Conservation (phyloP, 2,888 invertebrate genomes). For the Drosophila putrida region DNA sequence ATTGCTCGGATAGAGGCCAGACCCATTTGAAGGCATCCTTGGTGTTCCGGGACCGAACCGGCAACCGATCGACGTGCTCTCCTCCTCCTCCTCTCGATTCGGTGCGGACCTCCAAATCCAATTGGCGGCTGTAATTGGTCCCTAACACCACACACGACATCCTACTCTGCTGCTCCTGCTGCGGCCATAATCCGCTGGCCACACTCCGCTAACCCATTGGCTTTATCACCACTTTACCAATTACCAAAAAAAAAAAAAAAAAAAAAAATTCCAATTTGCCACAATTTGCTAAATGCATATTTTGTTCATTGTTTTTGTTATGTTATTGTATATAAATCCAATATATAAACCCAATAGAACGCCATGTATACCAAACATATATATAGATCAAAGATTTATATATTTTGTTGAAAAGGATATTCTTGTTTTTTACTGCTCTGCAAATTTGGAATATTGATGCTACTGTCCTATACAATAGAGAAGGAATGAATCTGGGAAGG, state of each 20-base stretch:
- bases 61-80: conserved; percentile 20
- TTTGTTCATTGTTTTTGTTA: conserved; percentile 46
- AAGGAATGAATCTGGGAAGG: no score
- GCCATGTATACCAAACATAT: no score
- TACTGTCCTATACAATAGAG: no score
- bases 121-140: conserved; percentile 17
- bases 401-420: neutral
- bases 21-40: neutral
- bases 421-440: neutral
- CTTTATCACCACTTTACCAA: conserved; percentile 26
- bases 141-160: neutral
- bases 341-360: conserved; percentile 34
- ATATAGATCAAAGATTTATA: conserved; percentile 10
- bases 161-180: conserved; percentile 6
- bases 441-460: neutral
- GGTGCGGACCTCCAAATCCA: conserved; percentile 11
- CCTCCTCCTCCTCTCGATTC: neutral
- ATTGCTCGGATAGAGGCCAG: conserved; percentile 89
- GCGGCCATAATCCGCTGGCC: neutral
- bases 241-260: neutral
- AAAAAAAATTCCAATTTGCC: neutral
- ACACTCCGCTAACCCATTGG: conserved; percentile 9
- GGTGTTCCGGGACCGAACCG: conserved; percentile 16
- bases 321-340: conserved; percentile 35
- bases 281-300: conserved; percentile 12